These are phyloP conservation scores for Penelope pileata DNA, from an alignment of 2,113 vertebrate genomes.

Conservation along the genomic window DNA sequence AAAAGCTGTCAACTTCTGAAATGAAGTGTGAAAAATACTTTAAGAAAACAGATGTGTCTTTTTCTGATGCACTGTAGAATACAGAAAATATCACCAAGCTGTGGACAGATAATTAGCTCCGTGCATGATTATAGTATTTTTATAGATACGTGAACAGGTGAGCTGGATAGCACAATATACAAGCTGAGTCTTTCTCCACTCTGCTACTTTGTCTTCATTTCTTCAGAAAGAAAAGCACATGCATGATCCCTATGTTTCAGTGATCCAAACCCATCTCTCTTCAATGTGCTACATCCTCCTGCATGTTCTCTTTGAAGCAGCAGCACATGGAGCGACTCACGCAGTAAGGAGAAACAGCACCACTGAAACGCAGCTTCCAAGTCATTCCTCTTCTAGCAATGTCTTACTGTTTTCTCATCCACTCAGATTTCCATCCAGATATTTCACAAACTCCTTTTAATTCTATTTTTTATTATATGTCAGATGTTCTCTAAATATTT, in stretches of 20 bases:
- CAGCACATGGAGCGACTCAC: neutral
- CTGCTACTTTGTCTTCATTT: neutral
- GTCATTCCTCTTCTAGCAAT: neutral
- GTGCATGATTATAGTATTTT: neutral
- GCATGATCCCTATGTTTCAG: neutral
- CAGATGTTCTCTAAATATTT: neutral
- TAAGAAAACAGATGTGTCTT: constrained; percentile 3
- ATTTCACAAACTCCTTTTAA: neutral
- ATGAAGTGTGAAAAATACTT: constrained; percentile 14
- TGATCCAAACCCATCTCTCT: neutral
- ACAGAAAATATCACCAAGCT: neutral
- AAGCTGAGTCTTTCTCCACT: neutral
- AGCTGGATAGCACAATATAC: neutral
- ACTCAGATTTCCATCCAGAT: neutral
- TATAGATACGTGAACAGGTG: neutral
- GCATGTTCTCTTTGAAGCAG: neutral
- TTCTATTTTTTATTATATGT: neutral
- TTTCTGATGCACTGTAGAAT: neutral
- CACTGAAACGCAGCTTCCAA: neutral
- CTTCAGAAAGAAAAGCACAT: neutral
- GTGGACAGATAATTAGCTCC: neutral
- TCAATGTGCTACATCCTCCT: neutral
- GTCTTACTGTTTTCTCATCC: neutral
- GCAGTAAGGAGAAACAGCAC: neutral
- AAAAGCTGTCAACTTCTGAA: neutral